Conservation (phyloP, 2,113 vertebrate genomes). For the Hypanus sabinus region DNA sequence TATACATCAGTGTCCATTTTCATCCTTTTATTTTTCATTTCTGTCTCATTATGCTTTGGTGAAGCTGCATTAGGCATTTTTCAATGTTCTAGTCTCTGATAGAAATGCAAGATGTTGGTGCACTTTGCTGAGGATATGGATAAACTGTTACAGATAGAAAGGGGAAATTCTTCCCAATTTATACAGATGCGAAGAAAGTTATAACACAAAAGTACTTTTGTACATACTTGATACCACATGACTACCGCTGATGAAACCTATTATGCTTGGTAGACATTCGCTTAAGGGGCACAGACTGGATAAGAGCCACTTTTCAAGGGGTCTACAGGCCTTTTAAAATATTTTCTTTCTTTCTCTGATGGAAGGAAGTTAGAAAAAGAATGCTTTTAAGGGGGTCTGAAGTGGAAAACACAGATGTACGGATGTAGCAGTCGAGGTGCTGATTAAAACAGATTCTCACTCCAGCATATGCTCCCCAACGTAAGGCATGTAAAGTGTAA, state of each 20-base stretch:
- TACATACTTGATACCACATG: background rate
- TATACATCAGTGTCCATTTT: background rate
- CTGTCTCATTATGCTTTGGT: background rate
- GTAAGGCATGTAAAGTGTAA: background rate
- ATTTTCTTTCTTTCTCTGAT: background rate
- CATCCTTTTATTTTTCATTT: background rate
- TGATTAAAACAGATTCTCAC: background rate
- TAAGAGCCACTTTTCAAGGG: background rate
- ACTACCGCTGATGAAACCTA: background rate
- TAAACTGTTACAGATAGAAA: background rate
- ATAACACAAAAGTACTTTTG: background rate
- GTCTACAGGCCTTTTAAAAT: background rate
- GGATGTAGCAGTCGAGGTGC: conserved; percentile 7
- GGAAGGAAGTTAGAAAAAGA: background rate
- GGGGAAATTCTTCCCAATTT: background rate
- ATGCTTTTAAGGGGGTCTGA: background rate
- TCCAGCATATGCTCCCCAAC: background rate
- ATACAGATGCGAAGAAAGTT: background rate
- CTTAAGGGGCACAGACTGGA: background rate
- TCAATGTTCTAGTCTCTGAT: background rate
- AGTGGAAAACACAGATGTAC: background rate
- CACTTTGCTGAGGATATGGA: background rate
- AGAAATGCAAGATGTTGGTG: background rate
- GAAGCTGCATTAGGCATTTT: background rate
- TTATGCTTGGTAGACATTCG: no score